Percentiles rank a stretch among this genome's conserved stretches.
Conservation (phyloP, 2,888 invertebrate species). For the Girardia tigrina region DNA sequence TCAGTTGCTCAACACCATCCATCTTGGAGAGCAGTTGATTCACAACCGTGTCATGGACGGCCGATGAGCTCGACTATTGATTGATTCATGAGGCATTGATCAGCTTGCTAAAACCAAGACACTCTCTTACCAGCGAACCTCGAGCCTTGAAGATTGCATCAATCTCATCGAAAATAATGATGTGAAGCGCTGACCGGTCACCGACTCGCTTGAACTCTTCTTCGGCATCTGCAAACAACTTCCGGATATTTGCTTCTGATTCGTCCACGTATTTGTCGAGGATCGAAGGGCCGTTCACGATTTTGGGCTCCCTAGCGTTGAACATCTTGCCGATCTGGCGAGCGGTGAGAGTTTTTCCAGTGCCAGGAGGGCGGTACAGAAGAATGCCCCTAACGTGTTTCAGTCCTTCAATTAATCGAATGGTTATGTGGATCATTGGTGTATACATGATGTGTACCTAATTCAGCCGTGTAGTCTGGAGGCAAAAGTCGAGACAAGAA, state of each 20-base stretch:
- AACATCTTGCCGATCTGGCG: constrained; percentile 68
- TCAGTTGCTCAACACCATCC: constrained; percentile 93
- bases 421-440: too few relatives aligned
- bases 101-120: too few relatives aligned
- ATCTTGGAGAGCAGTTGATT: constrained; percentile 95
- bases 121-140: constrained; percentile 65
- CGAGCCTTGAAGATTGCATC: constrained; percentile 97
- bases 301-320: constrained; percentile 94
- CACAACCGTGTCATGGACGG: constrained; percentile 85
- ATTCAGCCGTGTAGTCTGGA: constrained; percentile 82
- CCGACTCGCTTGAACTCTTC: constrained; percentile 92
- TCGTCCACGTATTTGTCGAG: constrained; percentile 98
- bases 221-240: constrained; percentile 92
- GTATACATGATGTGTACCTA: too few relatives aligned
- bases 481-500: constrained; percentile 97
- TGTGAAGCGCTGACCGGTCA: constrained; percentile 87
- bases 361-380: constrained; percentile 89
- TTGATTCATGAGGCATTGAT: too few relatives aligned
- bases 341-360: constrained; percentile 97
- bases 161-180: constrained; percentile 98
- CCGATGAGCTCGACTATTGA: constrained; percentile 71
- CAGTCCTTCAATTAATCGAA: too few relatives aligned
- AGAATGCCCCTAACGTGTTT: constrained; percentile 96
- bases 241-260: constrained; percentile 87
- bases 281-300: constrained; percentile 96